Evolutionary conservation across 2,113 vertebrate genomes (phyloP).

Genomic region (Tamias sibiricus): DNA sequence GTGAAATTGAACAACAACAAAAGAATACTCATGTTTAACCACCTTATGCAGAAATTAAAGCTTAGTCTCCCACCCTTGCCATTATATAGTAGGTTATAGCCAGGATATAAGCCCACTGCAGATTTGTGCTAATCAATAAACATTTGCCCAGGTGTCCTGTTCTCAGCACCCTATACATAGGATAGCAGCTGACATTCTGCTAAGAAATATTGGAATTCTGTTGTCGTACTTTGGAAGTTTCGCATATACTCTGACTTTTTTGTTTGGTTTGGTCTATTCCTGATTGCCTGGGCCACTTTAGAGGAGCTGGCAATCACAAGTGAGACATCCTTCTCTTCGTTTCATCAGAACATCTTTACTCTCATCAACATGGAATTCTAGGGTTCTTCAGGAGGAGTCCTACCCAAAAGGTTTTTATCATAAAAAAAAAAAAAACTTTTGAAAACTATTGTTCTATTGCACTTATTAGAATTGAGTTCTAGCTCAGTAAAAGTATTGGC

Average conservation of each 20-base stretch:
- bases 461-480: neutral
- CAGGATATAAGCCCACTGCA: neutral
- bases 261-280: neutral
- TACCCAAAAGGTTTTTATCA: neutral
- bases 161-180: neutral
- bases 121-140: neutral
- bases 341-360: neutral
- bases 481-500: neutral
- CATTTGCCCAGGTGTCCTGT: neutral
- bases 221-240: neutral
- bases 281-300: neutral
- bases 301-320: neutral
- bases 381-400: neutral
- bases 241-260: neutral
- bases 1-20: neutral
- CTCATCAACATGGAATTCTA: neutral
- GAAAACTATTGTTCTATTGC: neutral
- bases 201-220: neutral
- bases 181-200: neutral
- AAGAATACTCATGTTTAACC: neutral
- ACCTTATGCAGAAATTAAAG: neutral
- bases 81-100: neutral
- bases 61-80: neutral
- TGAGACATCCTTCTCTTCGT: neutral
- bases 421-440: neutral